These are phyloP conservation scores for Ctenopoma kingsleyae DNA, from an alignment of 2,797 vertebrate genomes.

Conservation along the genomic window DNA sequence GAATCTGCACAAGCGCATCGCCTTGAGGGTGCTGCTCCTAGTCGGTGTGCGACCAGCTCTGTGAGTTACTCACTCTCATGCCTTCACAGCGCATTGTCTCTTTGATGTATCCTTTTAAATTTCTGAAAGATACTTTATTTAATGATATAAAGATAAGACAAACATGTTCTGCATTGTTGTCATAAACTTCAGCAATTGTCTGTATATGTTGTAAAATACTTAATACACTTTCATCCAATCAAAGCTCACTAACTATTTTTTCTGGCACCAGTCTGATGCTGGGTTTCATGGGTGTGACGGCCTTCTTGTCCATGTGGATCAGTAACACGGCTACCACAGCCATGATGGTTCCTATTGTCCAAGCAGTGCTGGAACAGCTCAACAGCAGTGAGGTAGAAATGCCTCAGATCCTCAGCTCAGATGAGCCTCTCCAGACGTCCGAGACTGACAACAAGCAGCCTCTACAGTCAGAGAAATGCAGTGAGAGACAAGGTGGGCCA, in stretches of 20 bases:
- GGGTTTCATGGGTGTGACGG: conserved; percentile 95
- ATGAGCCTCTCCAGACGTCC: conserved; percentile 50
- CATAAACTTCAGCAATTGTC: conserved; percentile 13
- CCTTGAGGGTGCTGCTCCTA: conserved; percentile 89
- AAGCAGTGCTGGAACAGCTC: conserved; percentile 93
- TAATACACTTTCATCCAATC: not conserved
- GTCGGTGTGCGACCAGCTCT: conserved; percentile 92
- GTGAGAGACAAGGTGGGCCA: conserved; percentile 78
- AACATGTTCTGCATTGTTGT: conserved; percentile 4
- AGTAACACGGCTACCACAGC: conserved; percentile 98
- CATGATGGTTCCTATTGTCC: conserved; percentile 98
- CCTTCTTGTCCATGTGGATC: conserved; percentile 99
- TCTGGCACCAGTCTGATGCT: conserved; percentile 90
- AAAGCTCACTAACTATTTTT: conserved; percentile 4
- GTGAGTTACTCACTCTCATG: conserved; percentile 80
- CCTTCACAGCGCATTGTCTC: not conserved
- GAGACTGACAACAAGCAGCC: conserved; percentile 76
- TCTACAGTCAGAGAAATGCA: conserved; percentile 71
- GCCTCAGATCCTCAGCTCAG: conserved; percentile 66
- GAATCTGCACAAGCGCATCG: conserved; percentile 97
- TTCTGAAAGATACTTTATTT: not conserved
- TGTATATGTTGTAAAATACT: conserved; percentile 64
- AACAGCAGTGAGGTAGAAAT: conserved; percentile 77
- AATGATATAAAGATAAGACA: conserved; percentile 38
- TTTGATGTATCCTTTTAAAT: not conserved